These are phyloP conservation scores for Euphydryas editha DNA, from an alignment of 2,888 invertebrate species.

Conservation along the genomic window DNA sequence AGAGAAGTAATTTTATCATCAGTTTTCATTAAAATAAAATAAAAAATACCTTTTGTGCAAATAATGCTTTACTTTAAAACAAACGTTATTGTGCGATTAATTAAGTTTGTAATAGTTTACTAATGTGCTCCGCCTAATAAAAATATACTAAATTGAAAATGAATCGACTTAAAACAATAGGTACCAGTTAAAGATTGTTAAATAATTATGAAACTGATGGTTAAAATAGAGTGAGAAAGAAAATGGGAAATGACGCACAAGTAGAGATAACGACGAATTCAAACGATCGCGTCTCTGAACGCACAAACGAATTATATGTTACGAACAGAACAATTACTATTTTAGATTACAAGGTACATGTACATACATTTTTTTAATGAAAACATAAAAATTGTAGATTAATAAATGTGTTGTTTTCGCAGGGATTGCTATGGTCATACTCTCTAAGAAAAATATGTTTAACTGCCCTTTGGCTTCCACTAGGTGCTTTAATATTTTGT, in stretches of 20 bases:
- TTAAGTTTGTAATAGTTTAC: slow-evolving; percentile 6
- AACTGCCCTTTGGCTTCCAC: slow-evolving; percentile 92
- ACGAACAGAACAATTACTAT: slow-evolving; percentile 62
- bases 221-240: slow-evolving; percentile 60
- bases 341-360: slow-evolving; percentile 70
- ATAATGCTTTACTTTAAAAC: slow-evolving; percentile 22
- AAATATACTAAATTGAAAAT: slow-evolving; percentile 42
- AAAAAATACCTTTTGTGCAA: slow-evolving; percentile 49
- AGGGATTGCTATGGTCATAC: slow-evolving; percentile 87
- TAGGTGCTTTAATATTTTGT: slow-evolving; percentile 93
- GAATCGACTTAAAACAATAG: slow-evolving; percentile 30
- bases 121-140: slow-evolving; percentile 10
- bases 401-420: slow-evolving; percentile 46
- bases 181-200: slow-evolving; percentile 45
- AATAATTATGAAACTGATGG: slow-evolving; percentile 61
- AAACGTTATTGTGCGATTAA: slow-evolving; percentile 2
- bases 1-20: slow-evolving; percentile 58
- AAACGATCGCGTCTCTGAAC: slow-evolving; percentile 61
- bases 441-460: slow-evolving; percentile 92
- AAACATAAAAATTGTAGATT: slow-evolving; percentile 6
- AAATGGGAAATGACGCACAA: slow-evolving; percentile 81
- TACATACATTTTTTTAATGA: background rate
- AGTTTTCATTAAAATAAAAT: slow-evolving; percentile 54
- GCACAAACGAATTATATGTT: slow-evolving; percentile 66
- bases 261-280: slow-evolving; percentile 72